Conservation (phyloP, 2,113 vertebrate genomes). For the human region DNA sequence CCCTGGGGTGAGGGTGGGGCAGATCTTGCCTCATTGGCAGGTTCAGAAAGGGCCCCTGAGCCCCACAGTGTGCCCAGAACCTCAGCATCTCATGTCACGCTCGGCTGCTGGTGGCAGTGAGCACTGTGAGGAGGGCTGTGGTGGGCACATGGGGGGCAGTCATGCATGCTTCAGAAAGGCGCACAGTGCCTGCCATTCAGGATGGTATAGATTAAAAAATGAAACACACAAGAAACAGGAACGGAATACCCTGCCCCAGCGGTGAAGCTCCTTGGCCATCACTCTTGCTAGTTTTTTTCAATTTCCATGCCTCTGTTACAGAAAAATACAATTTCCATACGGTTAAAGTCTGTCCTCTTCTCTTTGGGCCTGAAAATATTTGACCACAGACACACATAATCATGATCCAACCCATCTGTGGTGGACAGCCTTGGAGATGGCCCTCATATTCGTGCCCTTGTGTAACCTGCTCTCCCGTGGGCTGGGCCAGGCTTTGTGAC, state of each 20-base stretch:
- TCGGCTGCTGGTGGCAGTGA: neutral
- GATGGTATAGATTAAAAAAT: neutral
- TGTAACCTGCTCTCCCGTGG: too few species aligned
- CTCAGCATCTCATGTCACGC: accelerated
- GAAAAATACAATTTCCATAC: neutral
- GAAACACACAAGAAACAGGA: neutral
- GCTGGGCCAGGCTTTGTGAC: neutral
- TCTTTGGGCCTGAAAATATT: neutral
- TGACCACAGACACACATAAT: too few species aligned
- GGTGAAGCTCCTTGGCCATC: neutral
- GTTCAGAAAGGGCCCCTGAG: neutral
- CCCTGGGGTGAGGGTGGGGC: accelerated
- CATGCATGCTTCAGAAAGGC: neutral
- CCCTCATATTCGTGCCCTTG: too few species aligned
- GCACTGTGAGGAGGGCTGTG: too few species aligned
- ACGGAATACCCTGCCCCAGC: too few species aligned
- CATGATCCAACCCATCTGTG: neutral
- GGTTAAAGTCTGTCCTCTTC: neutral
- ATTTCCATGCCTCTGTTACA: too few species aligned
- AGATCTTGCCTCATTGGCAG: accelerated
- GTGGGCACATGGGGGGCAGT: too few species aligned
- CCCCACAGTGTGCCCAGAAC: neutral
- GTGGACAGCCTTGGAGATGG: too few species aligned
- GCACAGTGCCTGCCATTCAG: too few species aligned
- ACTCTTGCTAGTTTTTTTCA: neutral